A percentile compares a stretch with the other conserved stretches of the same genome.
Conservation (phyloP, 2,797 vertebrate genomes). For the Lithobates pipiens region DNA sequence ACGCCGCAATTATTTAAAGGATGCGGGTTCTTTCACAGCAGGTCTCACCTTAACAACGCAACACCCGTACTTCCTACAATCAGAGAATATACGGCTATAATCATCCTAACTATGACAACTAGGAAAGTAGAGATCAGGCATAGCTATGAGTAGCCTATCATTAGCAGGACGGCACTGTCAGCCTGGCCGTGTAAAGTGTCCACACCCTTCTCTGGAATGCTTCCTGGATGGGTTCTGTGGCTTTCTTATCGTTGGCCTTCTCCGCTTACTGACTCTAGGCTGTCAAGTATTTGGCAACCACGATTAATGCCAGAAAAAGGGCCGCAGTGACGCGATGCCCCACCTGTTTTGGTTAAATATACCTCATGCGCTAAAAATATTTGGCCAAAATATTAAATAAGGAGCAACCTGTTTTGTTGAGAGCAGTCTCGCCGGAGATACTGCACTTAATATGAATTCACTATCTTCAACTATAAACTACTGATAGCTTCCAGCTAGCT, state of each 20-base stretch:
- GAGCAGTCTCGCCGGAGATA: too few species aligned
- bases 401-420: too few species aligned
- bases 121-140: background rate
- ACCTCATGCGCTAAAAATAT: background rate
- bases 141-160: background rate
- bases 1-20: too few species aligned
- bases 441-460: too few species aligned
- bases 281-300: background rate
- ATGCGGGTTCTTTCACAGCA: background rate
- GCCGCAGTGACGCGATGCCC: background rate
- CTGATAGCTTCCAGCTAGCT: too few species aligned
- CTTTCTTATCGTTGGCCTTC: background rate
- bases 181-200: background rate
- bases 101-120: background rate
- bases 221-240: background rate
- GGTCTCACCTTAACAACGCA: background rate
- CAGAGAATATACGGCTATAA: too few species aligned
- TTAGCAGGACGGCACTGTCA: background rate
- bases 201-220: conserved; percentile 18
- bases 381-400: too few species aligned
- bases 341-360: background rate
- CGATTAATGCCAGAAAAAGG: background rate
- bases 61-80: too few species aligned
- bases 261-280: background rate
- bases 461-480: too few species aligned